These are phyloP conservation scores for Lysandra bellargus DNA, from an alignment of 2,888 invertebrate genomes.

Conservation along the genomic window DNA sequence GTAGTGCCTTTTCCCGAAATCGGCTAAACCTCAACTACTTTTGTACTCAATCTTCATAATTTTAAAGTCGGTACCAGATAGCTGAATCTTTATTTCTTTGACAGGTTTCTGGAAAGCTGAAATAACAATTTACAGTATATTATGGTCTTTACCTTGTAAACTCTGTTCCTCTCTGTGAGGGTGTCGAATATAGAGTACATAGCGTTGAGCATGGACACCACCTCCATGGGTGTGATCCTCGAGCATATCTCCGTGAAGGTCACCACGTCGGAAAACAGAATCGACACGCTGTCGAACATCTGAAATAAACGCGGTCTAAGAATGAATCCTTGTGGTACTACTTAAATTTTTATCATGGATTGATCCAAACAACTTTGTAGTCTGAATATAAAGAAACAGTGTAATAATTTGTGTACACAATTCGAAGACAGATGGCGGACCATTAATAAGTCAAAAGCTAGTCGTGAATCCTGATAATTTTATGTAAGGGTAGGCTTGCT, in stretches of 20 bases:
- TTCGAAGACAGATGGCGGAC: neutral
- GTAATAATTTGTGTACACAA: neutral
- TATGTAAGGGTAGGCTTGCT: too few relatives aligned
- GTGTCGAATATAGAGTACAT: slow-evolving; percentile 99
- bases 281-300: slow-evolving; percentile 98
- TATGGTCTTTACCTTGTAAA: slow-evolving; percentile 89
- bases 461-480: too few relatives aligned
- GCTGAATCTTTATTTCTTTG: too few relatives aligned
- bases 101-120: too few relatives aligned
- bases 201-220: slow-evolving; percentile 97
- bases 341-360: neutral
- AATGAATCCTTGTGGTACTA: neutral
- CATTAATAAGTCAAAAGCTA: too few relatives aligned
- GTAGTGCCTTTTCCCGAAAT: too few relatives aligned
- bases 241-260: slow-evolving; percentile 99
- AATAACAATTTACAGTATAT: too few relatives aligned
- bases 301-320: slow-evolving; percentile 57
- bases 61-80: too few relatives aligned
- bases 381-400: neutral
- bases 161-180: slow-evolving; percentile 93
- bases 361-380: neutral
- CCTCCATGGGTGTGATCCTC: slow-evolving; percentile 97
- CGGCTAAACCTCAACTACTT: too few relatives aligned
- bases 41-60: too few relatives aligned
- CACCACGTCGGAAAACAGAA: slow-evolving; percentile 98